A percentile compares a stretch with the other conserved stretches of the same genome.
Conservation (phyloP, 1,140 invertebrate species). For the Teleogryllus occipitalis region DNA sequence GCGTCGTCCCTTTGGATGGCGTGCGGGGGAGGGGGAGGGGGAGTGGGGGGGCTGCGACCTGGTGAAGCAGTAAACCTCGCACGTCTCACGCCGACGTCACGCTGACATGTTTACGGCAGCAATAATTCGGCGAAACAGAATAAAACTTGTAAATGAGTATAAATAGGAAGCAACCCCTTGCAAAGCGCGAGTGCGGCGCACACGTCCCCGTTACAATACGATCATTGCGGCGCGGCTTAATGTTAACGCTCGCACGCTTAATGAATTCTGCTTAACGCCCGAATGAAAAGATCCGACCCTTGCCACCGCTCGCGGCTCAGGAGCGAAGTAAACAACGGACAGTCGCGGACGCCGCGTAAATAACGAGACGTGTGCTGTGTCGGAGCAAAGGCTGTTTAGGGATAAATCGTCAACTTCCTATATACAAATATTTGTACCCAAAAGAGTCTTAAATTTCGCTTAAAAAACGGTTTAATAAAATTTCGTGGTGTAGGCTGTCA, state of each 20-base stretch:
- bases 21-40: not conserved
- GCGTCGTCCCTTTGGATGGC: too few species aligned
- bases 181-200: not conserved
- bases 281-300: not conserved
- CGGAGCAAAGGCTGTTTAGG: not conserved
- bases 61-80: not conserved
- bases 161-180: not conserved
- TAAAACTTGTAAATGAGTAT: slow-evolving; percentile 6
- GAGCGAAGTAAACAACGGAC: not conserved
- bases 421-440: not conserved
- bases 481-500: not conserved
- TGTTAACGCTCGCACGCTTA: not conserved
- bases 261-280: not conserved
- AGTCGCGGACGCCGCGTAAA: not conserved
- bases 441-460: not conserved
- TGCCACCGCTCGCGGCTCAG: not conserved
- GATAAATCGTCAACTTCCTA: not conserved
- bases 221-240: not conserved
- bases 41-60: not conserved
- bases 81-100: not conserved
- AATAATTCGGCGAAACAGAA: slow-evolving; percentile 4
- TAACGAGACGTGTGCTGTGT: not conserved
- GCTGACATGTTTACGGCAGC: not conserved
- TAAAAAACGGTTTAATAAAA: not conserved
- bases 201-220: not conserved